Conservation (phyloP, 2,113 vertebrate species). For the Mobula birostris region DNA sequence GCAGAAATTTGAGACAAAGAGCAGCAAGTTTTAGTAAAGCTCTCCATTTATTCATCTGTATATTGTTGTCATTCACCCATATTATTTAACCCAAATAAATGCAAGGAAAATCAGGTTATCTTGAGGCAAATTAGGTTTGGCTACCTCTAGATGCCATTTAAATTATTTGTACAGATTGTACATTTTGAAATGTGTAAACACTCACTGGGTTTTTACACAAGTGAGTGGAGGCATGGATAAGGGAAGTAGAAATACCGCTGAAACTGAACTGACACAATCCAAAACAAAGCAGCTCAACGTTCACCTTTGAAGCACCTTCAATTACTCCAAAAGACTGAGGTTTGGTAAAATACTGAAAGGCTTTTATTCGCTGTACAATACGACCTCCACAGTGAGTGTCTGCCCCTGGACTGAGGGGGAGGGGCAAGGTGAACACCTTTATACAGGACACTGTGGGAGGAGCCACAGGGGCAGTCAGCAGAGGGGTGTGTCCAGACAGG, state of each 20-base stretch:
- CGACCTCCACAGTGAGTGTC: too few species aligned
- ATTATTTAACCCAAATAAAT: neutral
- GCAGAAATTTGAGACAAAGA: neutral
- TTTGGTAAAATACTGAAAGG: too few species aligned
- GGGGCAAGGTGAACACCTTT: too few species aligned
- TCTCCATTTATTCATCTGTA: neutral
- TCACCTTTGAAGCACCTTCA: neutral
- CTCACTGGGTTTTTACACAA: neutral
- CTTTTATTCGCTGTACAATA: too few species aligned
- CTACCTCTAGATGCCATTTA: neutral
- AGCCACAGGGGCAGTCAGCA: too few species aligned
- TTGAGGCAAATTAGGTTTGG: too few species aligned
- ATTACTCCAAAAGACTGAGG: too few species aligned
- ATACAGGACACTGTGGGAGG: too few species aligned
- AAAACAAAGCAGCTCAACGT: neutral
- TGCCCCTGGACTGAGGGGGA: too few species aligned
- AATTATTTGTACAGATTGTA: slow-evolving; percentile 1
- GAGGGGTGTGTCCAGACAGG: too few species aligned
- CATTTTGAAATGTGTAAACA: neutral
- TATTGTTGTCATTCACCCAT: neutral
- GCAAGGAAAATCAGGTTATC: neutral
- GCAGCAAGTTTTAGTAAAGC: neutral
- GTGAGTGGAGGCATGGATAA: neutral
- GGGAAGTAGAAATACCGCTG: neutral
- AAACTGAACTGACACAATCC: slow-evolving; percentile 2